Base-by-base conservation (phyloP, 2,113 vertebrate genomes). In the Illadopsis cleaveri region DNA sequence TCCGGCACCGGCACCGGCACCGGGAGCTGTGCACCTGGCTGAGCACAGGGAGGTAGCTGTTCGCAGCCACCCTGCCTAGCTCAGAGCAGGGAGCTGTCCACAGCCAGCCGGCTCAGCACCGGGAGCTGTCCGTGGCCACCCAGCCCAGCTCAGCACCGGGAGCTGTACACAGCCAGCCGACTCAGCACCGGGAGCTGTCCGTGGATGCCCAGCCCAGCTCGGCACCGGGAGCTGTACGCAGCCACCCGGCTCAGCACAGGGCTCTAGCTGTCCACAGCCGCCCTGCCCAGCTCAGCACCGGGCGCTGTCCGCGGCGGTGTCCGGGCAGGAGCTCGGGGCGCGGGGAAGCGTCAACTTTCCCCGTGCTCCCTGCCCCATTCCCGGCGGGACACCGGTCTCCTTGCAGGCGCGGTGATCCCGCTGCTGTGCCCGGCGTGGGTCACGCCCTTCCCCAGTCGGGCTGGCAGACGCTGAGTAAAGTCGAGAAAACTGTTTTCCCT, bases 41-140 rank as follows among this genome's bases (percentile, higher is more conserved):
- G 11, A 27, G 23, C 48, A 6, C 28, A 2, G 28, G 98, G 98
- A 97, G 97, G 99, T 99, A 97, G 97, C 99, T 99, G 35, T 47
- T 15, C n/a, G 1, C 20, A 7, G 61, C 16, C 17, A 1, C 61
- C 11, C 22, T 2, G 64, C 37, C 6, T 24, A 2, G 33, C 27
- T 28, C 28, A 18, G 31, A 25, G 22, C 62, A 8, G 28, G 98
- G 98, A 97, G 97, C 99, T 99, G 30, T 48, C 27, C 33, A 3
- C 9, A 1, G 47, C 24, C 28, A 6, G 17, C 6, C 53, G 2
- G 18, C 19, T 19, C 12, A 30, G 25, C 69, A 7, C 42, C 9
- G 18, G 64, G 42, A 58, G 53, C 99, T 48, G 53, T 48, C 15
- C 44, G 0, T 1, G 0, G 37, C 6, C 4, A 0, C 60, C 37